Evolutionary conservation across 2,113 vertebrate genomes (phyloP).

Genomic region (Mohoua ochrocephala): DNA sequence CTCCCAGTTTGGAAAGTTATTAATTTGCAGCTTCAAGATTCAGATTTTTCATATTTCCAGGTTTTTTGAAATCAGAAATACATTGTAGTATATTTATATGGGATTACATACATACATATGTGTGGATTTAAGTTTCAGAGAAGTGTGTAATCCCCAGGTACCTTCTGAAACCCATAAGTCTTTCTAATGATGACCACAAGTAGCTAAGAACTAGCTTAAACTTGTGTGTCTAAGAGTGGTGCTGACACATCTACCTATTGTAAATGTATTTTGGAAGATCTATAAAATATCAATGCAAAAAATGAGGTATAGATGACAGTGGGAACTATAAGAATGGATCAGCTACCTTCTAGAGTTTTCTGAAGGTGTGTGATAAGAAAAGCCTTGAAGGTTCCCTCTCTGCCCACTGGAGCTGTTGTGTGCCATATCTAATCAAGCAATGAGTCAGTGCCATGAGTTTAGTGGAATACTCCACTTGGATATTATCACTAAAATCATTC

Average conservation of each 20-base stretch:
- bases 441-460: slow-evolving; percentile 8
- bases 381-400: not conserved
- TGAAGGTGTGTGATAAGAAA: not conserved
- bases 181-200: not conserved
- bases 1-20: not conserved
- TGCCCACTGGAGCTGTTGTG: not conserved
- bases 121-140: not conserved
- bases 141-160: not conserved
- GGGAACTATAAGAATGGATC: not conserved
- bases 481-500: not conserved
- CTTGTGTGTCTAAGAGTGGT: not conserved
- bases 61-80: not conserved
- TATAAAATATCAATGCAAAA: not conserved
- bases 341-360: not conserved
- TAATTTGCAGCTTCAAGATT: not conserved
- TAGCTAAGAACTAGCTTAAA: not conserved
- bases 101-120: not conserved
- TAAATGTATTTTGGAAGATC: not conserved
- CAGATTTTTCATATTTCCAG: not conserved
- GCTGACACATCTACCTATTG: not conserved
- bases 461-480: not conserved
- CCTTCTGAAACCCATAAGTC: not conserved
- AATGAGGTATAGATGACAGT: not conserved
- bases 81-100: not conserved
- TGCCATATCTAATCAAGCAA: not conserved